Base-by-base conservation (phyloP, 2,888 invertebrate genomes). In the Colletes collaris region DNA sequence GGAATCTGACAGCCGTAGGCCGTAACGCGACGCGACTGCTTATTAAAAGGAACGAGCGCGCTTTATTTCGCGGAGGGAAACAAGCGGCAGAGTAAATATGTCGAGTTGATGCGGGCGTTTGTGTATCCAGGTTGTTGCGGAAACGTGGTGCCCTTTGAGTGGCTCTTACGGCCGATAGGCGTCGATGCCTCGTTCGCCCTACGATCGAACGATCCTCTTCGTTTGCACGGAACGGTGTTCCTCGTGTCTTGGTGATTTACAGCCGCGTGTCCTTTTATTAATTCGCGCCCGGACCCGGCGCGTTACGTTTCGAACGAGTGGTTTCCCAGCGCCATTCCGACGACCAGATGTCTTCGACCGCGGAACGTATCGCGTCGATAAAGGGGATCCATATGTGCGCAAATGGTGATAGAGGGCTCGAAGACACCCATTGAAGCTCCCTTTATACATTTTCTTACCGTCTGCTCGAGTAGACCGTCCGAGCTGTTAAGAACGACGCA, bases 11-110 rank as follows among this genome's bases (percentile, higher is more conserved):
- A 65, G 80, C 53, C 79, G 58, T 76, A 76, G 73, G 67, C 72
- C 78, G 78, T 77, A 79, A 79, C 70, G 49, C 52, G 72, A 5
- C 8, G 63, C 56, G 66, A 46, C 73, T 50, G 73, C 80, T 80
- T 79, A 74, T 80, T 80, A 80, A 69, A 79, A 73, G 81, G 81
- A 75, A 73, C 75, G 55, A 67, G 70, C 64, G 50, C 58, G 75
- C 58, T 68, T 79, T 67, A 80, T 76, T 74, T 81, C 77, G 70
- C 66, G 44, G 65, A 64, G 80, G 65, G 80, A 80, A 69, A 80
- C 79, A 73, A 60, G 56, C 53, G 56, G 56, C 68, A 66, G 58
- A 69, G 80, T 74, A 79, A 74, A 79, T 67, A 72, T 63, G 74
- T 68, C 67, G 79, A 46, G 50, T 49, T 46, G 65, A 80, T 63